These are phyloP conservation scores for Chrysolina americana DNA, from an alignment of 2,888 invertebrate species.

Conservation along the genomic window DNA sequence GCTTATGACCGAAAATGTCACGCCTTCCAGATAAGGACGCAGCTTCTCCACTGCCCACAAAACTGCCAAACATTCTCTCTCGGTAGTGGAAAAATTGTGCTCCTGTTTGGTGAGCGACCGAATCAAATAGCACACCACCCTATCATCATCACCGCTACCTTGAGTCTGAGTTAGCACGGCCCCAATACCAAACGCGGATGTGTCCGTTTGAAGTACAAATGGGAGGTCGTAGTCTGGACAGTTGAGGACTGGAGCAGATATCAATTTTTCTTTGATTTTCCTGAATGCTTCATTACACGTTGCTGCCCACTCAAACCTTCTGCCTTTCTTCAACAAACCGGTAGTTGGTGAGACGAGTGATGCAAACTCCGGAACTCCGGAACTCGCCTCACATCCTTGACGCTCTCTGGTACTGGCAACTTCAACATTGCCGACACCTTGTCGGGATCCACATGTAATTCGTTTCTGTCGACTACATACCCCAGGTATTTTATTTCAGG, in stretches of 20 bases:
- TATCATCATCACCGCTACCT: neutral
- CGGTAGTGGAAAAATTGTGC: conserved; percentile 16
- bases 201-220: conserved; percentile 25
- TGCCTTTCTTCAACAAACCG: conserved; percentile 29
- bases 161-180: neutral
- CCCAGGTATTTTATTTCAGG: conserved; percentile 16
- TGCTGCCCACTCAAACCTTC: conserved; percentile 33
- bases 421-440: conserved; percentile 28
- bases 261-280: conserved; percentile 31
- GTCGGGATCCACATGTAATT: conserved; percentile 2
- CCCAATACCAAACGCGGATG: neutral
- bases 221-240: conserved; percentile 33
- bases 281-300: conserved; percentile 28
- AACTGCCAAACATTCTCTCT: conserved; percentile 39
- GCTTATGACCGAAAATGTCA: conserved; percentile 41
- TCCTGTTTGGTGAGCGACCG: conserved; percentile 15
- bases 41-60: conserved; percentile 42
- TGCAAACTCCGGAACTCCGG: conserved; percentile 38
- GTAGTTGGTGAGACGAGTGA: conserved; percentile 37
- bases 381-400: conserved; percentile 36
- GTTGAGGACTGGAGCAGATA: conserved; percentile 33
- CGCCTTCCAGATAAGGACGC: conserved; percentile 42
- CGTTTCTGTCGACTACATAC: neutral
- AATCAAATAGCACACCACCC: neutral
- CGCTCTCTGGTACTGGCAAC: conserved; percentile 36